phyloP scores from a whole-genome alignment of 2,888 invertebrate genomes.

The Cephonodes hylas region DNA sequence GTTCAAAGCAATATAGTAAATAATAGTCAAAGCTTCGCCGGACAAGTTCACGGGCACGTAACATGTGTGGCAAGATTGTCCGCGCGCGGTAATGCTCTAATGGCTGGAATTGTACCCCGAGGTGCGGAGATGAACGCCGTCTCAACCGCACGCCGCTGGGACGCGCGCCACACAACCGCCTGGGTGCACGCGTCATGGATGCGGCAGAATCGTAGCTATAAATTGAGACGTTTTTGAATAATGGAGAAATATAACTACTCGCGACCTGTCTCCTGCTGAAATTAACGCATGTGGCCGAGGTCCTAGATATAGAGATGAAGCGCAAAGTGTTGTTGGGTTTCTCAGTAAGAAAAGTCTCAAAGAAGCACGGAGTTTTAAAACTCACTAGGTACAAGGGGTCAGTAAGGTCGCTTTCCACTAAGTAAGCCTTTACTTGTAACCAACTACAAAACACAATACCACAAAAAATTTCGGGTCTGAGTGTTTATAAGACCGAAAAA shows the following conservation, averaged over 20 bases:
- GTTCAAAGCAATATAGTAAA: not conserved
- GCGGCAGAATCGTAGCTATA: not conserved
- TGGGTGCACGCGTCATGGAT: not conserved
- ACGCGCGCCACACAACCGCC: slow-evolving; percentile 31
- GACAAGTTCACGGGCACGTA: slow-evolving; percentile 2
- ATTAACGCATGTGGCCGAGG: too few species aligned
- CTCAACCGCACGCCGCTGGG: slow-evolving; percentile 20
- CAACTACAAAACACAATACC: too few species aligned
- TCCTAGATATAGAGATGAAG: too few species aligned
- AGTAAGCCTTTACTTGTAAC: too few species aligned
- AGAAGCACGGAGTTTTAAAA: too few species aligned
- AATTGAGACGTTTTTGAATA: not conserved
- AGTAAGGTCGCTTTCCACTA: too few species aligned
- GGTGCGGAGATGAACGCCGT: slow-evolving; percentile 33
- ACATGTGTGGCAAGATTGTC: slow-evolving; percentile 10
- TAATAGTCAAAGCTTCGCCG: not conserved
- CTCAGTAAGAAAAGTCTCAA: too few species aligned
- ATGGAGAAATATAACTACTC: not conserved
- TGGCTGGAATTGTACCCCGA: slow-evolving; percentile 24
- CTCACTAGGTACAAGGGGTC: too few species aligned
- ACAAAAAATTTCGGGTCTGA: too few species aligned
- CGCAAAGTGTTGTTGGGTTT: too few species aligned
- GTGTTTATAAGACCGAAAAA: too few species aligned
- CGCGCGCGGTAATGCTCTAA: slow-evolving; percentile 26
- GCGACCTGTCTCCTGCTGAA: too few species aligned